Conservation (phyloP, 2,888 invertebrate species). For the Ptychoptera albimana region DNA sequence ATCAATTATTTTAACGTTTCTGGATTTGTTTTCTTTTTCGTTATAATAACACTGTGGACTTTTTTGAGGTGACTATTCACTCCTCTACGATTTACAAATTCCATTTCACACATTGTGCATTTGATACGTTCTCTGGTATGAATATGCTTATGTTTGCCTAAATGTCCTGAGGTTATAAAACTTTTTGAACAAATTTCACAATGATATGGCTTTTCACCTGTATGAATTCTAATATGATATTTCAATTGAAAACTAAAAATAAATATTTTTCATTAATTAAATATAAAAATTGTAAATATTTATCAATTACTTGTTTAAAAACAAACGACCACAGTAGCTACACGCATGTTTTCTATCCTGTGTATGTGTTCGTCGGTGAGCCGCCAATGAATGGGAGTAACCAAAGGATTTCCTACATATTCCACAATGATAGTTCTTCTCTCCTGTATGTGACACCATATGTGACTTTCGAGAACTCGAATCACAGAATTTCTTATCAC, state of each 20-base stretch:
- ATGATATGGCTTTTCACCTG: slow-evolving; percentile 8
- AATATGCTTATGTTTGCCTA: slow-evolving; percentile 6
- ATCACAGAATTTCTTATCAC: slow-evolving; percentile 9
- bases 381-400: slow-evolving; percentile 9
- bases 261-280: neutral
- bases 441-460: slow-evolving; percentile 9
- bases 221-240: slow-evolving; percentile 7
- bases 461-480: slow-evolving; percentile 10
- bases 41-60: too few species aligned
- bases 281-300: neutral
- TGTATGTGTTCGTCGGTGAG: neutral
- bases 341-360: slow-evolving; percentile 2
- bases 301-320: neutral
- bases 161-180: slow-evolving; percentile 8
- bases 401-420: slow-evolving; percentile 9
- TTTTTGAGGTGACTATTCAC: too few species aligned
- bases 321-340: neutral
- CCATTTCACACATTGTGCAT: slow-evolving; percentile 5
- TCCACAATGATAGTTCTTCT: slow-evolving; percentile 9
- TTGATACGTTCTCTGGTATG: slow-evolving; percentile 7
- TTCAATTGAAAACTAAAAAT: neutral
- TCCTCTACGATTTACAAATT: slow-evolving; percentile 5
- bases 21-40: too few species aligned
- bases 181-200: slow-evolving; percentile 7
- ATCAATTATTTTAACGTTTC: too few species aligned